These are phyloP conservation scores for Lissocephala sabroskyi DNA, from an alignment of 2,888 invertebrate genomes.

Conservation along the genomic window DNA sequence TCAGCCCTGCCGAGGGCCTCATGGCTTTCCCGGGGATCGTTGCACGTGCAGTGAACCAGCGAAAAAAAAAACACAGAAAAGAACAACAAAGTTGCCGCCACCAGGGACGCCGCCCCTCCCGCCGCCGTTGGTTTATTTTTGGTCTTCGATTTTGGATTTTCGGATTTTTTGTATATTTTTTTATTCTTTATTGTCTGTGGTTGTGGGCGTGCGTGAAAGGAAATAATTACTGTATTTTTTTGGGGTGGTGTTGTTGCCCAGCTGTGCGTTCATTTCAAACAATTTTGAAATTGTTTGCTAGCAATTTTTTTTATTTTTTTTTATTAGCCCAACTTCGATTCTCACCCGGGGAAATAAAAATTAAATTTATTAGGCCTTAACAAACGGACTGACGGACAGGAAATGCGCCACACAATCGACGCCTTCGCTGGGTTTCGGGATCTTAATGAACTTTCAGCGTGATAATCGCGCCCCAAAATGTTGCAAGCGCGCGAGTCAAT, in stretches of 20 bases:
- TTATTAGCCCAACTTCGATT: slow-evolving; percentile 39
- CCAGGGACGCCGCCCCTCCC: too few species aligned
- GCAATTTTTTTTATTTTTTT: slow-evolving; percentile 11
- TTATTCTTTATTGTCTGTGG: slow-evolving; percentile 25
- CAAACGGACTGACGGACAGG: slow-evolving; percentile 32
- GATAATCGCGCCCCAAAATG: too few species aligned
- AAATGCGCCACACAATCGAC: too few species aligned
- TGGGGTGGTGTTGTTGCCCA: slow-evolving; percentile 15
- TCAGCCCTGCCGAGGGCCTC: slow-evolving; percentile 9
- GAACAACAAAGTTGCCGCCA: slow-evolving; percentile 17
- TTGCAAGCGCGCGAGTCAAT: too few species aligned
- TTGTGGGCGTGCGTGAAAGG: slow-evolving; percentile 45
- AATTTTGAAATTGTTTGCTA: slow-evolving; percentile 34
- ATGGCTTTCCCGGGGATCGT: too few species aligned
- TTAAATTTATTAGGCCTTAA: too few species aligned
- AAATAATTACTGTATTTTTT: slow-evolving; percentile 57
- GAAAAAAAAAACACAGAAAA: slow-evolving; percentile 5
- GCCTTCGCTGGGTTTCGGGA: too few species aligned
- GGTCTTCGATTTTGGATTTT: slow-evolving; percentile 29
- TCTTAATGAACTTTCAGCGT: too few species aligned
- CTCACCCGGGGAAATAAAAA: slow-evolving; percentile 30
- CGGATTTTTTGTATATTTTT: slow-evolving; percentile 29
- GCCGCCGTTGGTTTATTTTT: not conserved
- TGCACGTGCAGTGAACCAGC: slow-evolving; percentile 25
- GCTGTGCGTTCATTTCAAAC: slow-evolving; percentile 28